phyloP scores from a whole-genome alignment of 2,888 invertebrate genomes.

The Stenichneumon culpator region DNA sequence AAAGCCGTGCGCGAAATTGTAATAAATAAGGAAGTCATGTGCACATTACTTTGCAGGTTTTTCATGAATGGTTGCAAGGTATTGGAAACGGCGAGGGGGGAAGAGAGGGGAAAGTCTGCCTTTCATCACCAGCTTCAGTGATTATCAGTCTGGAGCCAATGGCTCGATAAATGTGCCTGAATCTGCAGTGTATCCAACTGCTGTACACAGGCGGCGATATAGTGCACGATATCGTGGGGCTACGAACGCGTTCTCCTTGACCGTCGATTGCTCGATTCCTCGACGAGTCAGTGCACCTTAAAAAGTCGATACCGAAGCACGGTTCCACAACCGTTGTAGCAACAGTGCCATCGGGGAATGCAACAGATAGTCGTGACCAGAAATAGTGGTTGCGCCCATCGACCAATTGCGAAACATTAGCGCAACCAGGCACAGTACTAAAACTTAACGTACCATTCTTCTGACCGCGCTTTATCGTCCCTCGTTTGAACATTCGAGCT shows the following conservation, averaged over 20 bases:
- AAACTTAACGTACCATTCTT: not conserved
- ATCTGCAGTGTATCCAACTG: not conserved
- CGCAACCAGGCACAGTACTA: not conserved
- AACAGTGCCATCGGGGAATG: conserved; percentile 14
- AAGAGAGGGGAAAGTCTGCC: not conserved
- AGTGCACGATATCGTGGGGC: not conserved
- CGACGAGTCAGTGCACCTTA: conserved; percentile 49
- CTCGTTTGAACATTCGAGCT: not conserved
- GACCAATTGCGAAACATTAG: not conserved
- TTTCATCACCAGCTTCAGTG: not conserved
- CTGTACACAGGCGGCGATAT: not conserved
- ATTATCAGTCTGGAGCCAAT: conserved; percentile 5
- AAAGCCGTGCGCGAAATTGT: too few species aligned
- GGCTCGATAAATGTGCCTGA: conserved; percentile 2
- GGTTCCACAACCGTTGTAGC: not conserved
- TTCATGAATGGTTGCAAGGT: too few species aligned
- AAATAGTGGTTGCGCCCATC: not conserved
- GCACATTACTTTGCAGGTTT: too few species aligned
- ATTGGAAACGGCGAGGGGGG: not conserved
- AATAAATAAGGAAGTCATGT: too few species aligned
- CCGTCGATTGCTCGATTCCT: conserved; percentile 48
- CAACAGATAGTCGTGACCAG: conserved; percentile 56
- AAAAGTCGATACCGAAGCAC: conserved; percentile 31
- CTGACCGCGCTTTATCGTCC: not conserved
- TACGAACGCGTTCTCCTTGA: conserved; percentile 47